These are phyloP conservation scores for Drosophila melanica DNA, from an alignment of 1,140 invertebrate genomes.

Conservation along the genomic window DNA sequence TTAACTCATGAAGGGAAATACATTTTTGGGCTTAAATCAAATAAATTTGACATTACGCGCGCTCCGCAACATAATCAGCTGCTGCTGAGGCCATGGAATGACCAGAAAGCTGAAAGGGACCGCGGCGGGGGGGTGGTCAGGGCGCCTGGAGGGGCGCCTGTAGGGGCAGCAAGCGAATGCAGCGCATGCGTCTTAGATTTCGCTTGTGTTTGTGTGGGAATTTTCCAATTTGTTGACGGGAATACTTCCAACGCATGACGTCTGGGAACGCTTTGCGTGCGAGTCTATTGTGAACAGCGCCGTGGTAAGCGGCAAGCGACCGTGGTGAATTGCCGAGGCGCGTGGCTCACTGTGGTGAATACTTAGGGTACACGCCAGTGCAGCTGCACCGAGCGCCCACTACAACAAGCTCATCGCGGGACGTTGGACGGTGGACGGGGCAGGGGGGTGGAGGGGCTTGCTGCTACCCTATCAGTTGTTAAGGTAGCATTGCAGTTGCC, in stretches of 20 bases:
- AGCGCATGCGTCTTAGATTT: constrained; percentile 57
- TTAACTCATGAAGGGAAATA: constrained; percentile 6
- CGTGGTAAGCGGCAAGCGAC: constrained; percentile 10
- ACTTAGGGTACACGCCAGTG: constrained; percentile 33
- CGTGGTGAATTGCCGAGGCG: constrained; percentile 40
- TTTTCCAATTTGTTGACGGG: constrained; percentile 47
- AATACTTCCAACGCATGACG: constrained; percentile 75
- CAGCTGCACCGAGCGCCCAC: constrained; percentile 39
- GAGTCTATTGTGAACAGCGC: constrained; percentile 54
- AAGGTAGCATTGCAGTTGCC: constrained; percentile 7
- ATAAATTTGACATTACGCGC: constrained; percentile 60
- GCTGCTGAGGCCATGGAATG: constrained; percentile 48
- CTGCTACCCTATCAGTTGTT: constrained; percentile 21
- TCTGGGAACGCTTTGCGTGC: constrained; percentile 13
- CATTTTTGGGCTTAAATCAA: constrained; percentile 34
- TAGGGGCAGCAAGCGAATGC: neutral
- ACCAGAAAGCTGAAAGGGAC: constrained; percentile 6
- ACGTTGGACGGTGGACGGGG: too few species aligned
- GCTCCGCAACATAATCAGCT: constrained; percentile 61
- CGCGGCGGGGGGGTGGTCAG: neutral
- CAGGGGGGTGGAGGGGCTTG: neutral
- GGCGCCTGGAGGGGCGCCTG: neutral
- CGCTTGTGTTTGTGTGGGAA: constrained; percentile 54
- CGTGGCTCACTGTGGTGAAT: constrained; percentile 24
- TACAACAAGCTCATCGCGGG: constrained; percentile 14